Conservation (phyloP, 2,113 vertebrate species). For the Mugil cephalus region DNA sequence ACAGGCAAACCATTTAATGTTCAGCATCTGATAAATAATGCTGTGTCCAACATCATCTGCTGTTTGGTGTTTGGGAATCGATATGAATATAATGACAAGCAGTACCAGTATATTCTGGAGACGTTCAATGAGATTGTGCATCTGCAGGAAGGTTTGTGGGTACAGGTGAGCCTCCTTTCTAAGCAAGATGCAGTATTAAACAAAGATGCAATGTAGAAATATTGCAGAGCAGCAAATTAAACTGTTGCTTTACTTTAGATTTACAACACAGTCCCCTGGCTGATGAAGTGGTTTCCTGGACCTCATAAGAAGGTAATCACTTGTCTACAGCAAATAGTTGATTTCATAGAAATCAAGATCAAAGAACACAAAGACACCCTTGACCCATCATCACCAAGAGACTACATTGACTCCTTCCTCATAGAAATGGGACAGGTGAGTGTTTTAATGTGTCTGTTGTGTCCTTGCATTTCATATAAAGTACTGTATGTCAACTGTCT, state of each 20-base stretch:
- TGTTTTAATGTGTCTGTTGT: not conserved
- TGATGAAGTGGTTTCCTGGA: conserved; percentile 85
- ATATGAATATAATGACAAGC: conserved; percentile 63
- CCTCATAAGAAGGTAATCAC: conserved; percentile 76
- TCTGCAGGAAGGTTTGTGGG: conserved; percentile 22
- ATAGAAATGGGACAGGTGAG: conserved; percentile 86
- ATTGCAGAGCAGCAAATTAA: not conserved
- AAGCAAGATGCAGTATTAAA: not conserved
- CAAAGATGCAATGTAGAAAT: too few species aligned
- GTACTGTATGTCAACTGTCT: too few species aligned
- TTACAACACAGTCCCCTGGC: conserved; percentile 74
- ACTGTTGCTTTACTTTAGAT: conserved; percentile 65
- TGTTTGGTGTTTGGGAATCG: conserved; percentile 71
- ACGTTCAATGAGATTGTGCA: not conserved
- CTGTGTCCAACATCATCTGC: conserved; percentile 81
- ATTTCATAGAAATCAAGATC: conserved; percentile 67
- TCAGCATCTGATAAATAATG: conserved; percentile 82
- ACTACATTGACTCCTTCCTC: conserved; percentile 89
- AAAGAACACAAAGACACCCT: conserved; percentile 81
- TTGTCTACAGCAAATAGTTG: conserved; percentile 7
- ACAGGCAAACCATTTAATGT: conserved; percentile 85
- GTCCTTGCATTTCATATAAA: too few species aligned
- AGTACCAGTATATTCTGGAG: conserved; percentile 36
- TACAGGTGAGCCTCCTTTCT: conserved; percentile 47
- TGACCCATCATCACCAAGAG: conserved; percentile 81